phyloP scores from a whole-genome alignment of 2,113 vertebrate species.

The Bujurquina vittata region DNA sequence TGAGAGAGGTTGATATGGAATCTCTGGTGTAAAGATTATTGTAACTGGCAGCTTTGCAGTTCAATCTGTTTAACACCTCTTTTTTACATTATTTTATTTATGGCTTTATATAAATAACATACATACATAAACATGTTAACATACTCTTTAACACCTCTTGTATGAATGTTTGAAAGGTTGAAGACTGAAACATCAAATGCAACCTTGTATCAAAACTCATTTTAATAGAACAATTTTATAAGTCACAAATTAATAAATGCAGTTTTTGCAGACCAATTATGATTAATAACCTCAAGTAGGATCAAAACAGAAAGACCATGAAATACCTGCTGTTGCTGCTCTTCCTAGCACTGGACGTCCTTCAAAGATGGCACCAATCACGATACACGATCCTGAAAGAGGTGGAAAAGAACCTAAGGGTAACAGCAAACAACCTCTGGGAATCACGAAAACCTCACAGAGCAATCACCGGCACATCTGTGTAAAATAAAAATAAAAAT shows the following conservation, averaged over 20 bases:
- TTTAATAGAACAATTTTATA: background rate
- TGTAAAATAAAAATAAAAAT: background rate
- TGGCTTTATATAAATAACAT: too few relatives aligned
- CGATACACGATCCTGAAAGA: background rate
- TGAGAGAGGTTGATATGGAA: background rate
- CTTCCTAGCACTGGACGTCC: background rate
- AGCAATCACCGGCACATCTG: background rate
- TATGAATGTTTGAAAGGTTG: background rate
- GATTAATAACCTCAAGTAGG: background rate
- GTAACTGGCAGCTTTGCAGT: too few relatives aligned
- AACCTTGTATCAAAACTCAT: background rate
- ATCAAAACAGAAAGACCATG: background rate
- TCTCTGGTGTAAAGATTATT: too few relatives aligned
- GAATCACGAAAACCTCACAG: background rate
- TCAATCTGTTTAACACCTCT: too few relatives aligned
- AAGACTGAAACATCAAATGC: background rate
- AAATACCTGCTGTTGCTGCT: constrained; percentile 2
- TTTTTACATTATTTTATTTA: too few relatives aligned
- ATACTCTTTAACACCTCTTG: too few relatives aligned
- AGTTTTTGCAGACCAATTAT: background rate
- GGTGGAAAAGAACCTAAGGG: background rate
- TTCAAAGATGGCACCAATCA: background rate
- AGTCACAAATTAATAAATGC: background rate
- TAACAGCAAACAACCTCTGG: background rate
- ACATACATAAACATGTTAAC: too few relatives aligned